Percentiles rank a stretch among this genome's conserved stretches.
These are phyloP conservation scores for Lucinisca nassula DNA, from an alignment of 2,888 invertebrate genomes.

Conservation along the genomic window DNA sequence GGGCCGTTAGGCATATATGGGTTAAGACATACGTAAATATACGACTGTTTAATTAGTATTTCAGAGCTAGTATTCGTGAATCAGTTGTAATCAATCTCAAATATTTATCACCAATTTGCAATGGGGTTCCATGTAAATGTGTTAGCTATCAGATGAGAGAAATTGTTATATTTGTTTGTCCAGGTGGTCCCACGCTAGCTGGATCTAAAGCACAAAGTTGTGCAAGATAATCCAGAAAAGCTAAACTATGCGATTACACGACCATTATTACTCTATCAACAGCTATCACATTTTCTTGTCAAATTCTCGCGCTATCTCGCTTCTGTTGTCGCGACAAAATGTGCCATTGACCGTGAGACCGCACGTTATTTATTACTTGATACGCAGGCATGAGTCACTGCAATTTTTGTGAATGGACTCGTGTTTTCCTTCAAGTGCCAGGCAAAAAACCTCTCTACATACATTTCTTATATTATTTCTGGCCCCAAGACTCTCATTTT, in stretches of 20 bases:
- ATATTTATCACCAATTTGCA: constrained; percentile 52
- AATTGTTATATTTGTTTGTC: constrained; percentile 37
- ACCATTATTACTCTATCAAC: constrained; percentile 67
- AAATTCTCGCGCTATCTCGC: constrained; percentile 67
- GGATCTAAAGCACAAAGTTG: constrained; percentile 22
- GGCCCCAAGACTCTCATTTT: no score
- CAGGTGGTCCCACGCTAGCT: constrained; percentile 55
- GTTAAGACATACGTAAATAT: constrained; percentile 67
- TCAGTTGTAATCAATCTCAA: constrained; percentile 43
- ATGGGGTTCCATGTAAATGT: background rate
- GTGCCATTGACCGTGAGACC: background rate
- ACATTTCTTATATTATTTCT: no score
- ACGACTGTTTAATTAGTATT: constrained; percentile 63
- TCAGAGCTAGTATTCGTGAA: constrained; percentile 52
- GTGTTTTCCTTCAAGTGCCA: no score
- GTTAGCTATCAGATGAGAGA: constrained; percentile 6
- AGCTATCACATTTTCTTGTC: constrained; percentile 69
- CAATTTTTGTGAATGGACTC: background rate
- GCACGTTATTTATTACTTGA: background rate
- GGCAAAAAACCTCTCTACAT: no score
- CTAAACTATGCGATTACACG: constrained; percentile 48
- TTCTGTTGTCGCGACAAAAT: constrained; percentile 60
- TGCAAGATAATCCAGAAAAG: constrained; percentile 51
- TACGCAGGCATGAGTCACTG: background rate
- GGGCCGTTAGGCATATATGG: no score